Percentiles rank a stretch among this genome's conserved stretches.
Conservation (phyloP, 2,888 invertebrate genomes). For the Drosophila cyrtoloma region DNA sequence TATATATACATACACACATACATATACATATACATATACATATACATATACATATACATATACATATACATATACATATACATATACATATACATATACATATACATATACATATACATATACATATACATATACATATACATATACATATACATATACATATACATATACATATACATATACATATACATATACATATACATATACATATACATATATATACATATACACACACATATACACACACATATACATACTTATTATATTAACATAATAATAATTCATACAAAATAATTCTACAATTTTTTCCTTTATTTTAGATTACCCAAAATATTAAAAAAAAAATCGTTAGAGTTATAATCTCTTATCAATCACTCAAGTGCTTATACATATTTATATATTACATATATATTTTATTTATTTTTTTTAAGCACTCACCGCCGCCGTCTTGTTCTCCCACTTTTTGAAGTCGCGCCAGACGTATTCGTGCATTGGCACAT, state of each 20-base stretch:
- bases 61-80: no score
- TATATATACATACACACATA: no score
- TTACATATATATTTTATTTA: neutral
- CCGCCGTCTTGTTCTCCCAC: constrained; percentile 88
- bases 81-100: neutral
- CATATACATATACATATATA: neutral
- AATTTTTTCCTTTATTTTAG: neutral
- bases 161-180: neutral
- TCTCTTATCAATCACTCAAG: neutral
- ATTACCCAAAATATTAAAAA: neutral
- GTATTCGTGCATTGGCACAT: constrained; percentile 87
- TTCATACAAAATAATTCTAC: neutral
- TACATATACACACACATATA: no score
- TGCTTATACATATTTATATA: neutral
- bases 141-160: neutral
- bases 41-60: neutral
- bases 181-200: no score
- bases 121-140: no score
- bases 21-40: neutral
- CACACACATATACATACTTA: neutral
- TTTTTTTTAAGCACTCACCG: constrained; percentile 86
- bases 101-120: neutral
- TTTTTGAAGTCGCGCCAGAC: constrained; percentile 88
- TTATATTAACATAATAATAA: neutral
- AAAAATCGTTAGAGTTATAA: neutral